Conservation (phyloP, 2,797 vertebrate species). For the Smutsia temminckii region DNA sequence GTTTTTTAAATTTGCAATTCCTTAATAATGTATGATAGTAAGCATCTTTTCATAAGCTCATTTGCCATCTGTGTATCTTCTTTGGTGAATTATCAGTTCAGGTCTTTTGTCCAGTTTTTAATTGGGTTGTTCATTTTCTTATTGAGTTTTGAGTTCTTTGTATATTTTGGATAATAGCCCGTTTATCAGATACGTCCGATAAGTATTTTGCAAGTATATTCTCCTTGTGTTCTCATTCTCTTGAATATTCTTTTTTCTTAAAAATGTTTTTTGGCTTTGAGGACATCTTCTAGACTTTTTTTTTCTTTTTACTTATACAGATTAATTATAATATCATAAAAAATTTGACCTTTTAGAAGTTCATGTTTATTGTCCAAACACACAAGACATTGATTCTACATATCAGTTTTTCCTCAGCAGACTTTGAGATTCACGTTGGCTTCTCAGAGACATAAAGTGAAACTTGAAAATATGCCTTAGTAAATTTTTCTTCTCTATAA, state of each 20-base stretch:
- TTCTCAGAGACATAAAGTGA: background rate
- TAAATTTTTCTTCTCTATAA: background rate
- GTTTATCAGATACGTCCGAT: background rate
- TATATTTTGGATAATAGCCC: background rate
- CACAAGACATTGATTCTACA: constrained; percentile 16
- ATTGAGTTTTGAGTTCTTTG: background rate
- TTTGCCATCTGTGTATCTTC: constrained; percentile 1
- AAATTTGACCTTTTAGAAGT: constrained; percentile 32
- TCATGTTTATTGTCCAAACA: constrained; percentile 47
- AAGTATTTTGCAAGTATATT: constrained; percentile 39
- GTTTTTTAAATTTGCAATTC: constrained; percentile 25
- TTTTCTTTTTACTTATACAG: background rate
- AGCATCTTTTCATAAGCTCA: constrained; percentile 26
- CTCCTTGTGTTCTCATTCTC: background rate
- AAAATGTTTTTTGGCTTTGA: constrained; percentile 23
- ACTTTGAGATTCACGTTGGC: constrained; percentile 50
- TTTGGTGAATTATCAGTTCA: constrained; percentile 13
- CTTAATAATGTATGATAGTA: background rate
- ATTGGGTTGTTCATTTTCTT: constrained; percentile 27
- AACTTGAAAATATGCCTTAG: background rate
- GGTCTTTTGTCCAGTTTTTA: constrained; percentile 11
- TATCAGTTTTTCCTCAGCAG: background rate
- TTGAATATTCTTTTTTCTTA: constrained; percentile 37
- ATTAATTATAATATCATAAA: constrained; percentile 20
- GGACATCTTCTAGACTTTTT: background rate